A percentile compares a stretch with the other conserved stretches of the same genome.
Evolutionary conservation across 2,888 invertebrate genomes (phyloP).

Genomic region (Stenodema calcarata): DNA sequence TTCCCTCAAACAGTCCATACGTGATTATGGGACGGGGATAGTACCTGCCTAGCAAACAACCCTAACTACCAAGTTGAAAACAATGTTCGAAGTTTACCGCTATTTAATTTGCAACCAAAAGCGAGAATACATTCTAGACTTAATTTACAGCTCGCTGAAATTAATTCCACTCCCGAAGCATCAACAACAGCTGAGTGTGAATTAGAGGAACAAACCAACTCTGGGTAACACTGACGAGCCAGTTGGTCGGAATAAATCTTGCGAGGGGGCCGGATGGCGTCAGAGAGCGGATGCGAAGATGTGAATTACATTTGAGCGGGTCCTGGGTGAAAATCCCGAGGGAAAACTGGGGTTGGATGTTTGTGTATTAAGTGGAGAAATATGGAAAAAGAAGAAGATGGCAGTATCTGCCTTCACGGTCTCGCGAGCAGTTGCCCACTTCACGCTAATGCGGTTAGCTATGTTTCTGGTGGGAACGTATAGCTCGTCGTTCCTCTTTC

Average conservation of each 20-base stretch:
- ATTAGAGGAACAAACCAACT: neutral
- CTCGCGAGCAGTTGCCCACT: neutral
- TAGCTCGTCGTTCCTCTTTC: neutral
- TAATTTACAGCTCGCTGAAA: neutral
- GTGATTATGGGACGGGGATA: too few species aligned
- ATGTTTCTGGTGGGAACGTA: neutral
- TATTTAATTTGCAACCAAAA: neutral
- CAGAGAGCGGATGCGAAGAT: neutral
- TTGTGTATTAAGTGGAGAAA: neutral
- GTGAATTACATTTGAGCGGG: neutral
- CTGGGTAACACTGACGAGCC: neutral
- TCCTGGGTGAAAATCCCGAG: neutral
- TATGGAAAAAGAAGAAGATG: slow-evolving; percentile 7
- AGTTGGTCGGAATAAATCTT: neutral
- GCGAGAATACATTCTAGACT: neutral
- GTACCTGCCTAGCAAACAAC: too few species aligned
- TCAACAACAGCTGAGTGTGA: neutral
- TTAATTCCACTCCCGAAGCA: neutral
- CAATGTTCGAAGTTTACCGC: neutral
- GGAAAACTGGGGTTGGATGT: neutral
- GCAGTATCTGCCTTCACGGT: slow-evolving; percentile 27
- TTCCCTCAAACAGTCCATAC: too few species aligned
- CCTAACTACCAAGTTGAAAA: too few species aligned
- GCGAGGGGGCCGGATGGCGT: neutral
- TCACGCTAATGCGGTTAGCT: slow-evolving; percentile 29